A percentile compares a stretch with the other conserved stretches of the same genome.
Conservation (phyloP, 2,888 invertebrate species). For the Cheilosia variabilis region DNA sequence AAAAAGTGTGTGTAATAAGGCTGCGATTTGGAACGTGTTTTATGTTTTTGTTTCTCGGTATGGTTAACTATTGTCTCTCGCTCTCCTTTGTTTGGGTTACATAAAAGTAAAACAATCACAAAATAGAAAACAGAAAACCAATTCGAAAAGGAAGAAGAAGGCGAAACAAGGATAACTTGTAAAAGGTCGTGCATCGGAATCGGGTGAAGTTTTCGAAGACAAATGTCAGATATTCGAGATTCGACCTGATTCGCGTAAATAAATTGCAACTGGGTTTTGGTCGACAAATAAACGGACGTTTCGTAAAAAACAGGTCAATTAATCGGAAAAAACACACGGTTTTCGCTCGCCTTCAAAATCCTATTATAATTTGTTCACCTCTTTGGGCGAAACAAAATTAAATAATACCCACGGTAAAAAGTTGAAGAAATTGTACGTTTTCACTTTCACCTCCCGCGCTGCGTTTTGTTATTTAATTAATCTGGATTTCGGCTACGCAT, state of each 20-base stretch:
- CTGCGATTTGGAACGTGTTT: conserved; percentile 8
- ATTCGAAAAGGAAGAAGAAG: not conserved
- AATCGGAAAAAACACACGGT: not conserved
- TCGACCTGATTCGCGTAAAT: not conserved
- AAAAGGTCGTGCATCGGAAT: not conserved
- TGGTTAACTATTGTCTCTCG: not conserved
- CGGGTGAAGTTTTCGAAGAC: not conserved
- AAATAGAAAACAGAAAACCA: not conserved
- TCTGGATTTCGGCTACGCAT: conserved; percentile 13
- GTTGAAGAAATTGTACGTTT: conserved; percentile 18
- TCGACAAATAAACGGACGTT: not conserved
- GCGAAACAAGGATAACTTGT: not conserved
- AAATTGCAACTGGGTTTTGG: not conserved
- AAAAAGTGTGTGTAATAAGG: conserved; percentile 25
- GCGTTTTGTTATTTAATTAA: conserved; percentile 40
- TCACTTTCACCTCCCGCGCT: conserved; percentile 66
- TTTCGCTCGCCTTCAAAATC: not conserved
- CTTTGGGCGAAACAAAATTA: not conserved
- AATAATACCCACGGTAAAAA: not conserved
- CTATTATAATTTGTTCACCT: not conserved
- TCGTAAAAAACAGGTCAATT: not conserved
- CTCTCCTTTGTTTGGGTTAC: conserved; percentile 53
- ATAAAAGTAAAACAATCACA: conserved; percentile 32
- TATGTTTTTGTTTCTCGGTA: not conserved
- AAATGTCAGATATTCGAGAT: conserved; percentile 2